phyloP scores from a whole-genome alignment of 2,113 vertebrate genomes.

The Sporophila hypoxantha region DNA sequence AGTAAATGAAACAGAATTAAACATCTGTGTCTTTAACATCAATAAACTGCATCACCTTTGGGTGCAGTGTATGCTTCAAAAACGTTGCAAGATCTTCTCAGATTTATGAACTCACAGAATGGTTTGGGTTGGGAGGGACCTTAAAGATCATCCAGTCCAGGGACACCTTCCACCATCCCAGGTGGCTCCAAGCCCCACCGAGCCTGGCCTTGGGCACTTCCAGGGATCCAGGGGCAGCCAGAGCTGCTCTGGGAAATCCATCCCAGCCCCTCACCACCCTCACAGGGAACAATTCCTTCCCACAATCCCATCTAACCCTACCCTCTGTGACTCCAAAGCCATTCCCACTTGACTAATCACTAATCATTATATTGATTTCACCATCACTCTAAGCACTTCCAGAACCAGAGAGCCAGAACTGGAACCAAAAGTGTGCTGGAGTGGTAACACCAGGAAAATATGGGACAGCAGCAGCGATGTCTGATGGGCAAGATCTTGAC shows the following conservation, averaged over 20 bases:
- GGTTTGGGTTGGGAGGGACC: background rate
- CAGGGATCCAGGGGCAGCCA: background rate
- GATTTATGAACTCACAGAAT: background rate
- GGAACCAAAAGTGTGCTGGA: background rate
- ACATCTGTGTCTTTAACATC: background rate
- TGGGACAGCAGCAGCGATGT: background rate
- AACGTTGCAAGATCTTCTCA: rapidly evolving
- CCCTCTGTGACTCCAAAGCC: background rate
- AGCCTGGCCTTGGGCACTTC: rapidly evolving
- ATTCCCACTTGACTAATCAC: background rate
- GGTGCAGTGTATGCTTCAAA: background rate
- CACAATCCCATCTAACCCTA: background rate
- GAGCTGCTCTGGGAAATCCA: background rate
- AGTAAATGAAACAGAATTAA: background rate
- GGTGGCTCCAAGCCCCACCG: rapidly evolving
- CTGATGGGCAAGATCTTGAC: background rate
- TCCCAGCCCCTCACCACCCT: background rate
- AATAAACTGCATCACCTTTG: background rate
- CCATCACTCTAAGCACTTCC: background rate
- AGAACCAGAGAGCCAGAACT: background rate
- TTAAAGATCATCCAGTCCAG: background rate
- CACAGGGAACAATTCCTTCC: rapidly evolving
- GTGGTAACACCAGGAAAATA: background rate
- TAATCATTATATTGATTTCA: background rate
- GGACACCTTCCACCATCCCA: background rate